Evolutionary conservation across 2,888 invertebrate genomes (phyloP), one percentile per base, ranked within the genome.

Genomic region (Ypsolopha scabrella): DNA sequence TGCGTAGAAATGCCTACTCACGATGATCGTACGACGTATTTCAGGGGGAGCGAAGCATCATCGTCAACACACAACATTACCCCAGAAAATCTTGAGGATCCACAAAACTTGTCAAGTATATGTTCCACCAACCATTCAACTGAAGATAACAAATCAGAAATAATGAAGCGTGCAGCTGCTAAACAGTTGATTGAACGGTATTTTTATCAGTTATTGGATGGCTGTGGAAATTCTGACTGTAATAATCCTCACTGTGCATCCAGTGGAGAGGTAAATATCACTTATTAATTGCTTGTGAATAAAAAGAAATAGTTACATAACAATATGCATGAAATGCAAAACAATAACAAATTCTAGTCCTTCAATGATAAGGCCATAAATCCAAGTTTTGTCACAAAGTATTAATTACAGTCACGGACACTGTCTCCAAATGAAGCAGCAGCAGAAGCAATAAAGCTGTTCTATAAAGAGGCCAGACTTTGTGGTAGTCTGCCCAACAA

Each of bases 191-290:
- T 97, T 59, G 95, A 96, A 79, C 90, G 94, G 67, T 97, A 97
- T 80, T 97, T 97, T 77, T 95, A 94, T 81, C 96, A 97, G 82
- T 86, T 97, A 58, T 92, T 94, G 43, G 94, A 96, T 74, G 97
- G 97, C 61, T 97, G 97, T 80, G 97, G 97, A 33, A 94, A 95
- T 78, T 88, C 91, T n/a, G 88, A 89, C 64, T 97, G 97, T 79
- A 90, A 90, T 66, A 97, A 97, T 82, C 90, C 90, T 67, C 90
- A 92, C 73, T 97, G 97, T 87, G 96, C 95, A 59, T 97, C 97
- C 13, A 95, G 95, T 79, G 94, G 94, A 64, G 91, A 93, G 86
- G 94, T 95, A 81, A 75, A 73, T 10, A 38, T 14, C 24, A 24
- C 10, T 38, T 38, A 2, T 38, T n/a, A 10, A 10, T n/a, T 38